Evolutionary conservation across 2,888 invertebrate genomes (phyloP), one percentile per base, ranked within the genome.

Genomic region (Oscheius sp.): DNA sequence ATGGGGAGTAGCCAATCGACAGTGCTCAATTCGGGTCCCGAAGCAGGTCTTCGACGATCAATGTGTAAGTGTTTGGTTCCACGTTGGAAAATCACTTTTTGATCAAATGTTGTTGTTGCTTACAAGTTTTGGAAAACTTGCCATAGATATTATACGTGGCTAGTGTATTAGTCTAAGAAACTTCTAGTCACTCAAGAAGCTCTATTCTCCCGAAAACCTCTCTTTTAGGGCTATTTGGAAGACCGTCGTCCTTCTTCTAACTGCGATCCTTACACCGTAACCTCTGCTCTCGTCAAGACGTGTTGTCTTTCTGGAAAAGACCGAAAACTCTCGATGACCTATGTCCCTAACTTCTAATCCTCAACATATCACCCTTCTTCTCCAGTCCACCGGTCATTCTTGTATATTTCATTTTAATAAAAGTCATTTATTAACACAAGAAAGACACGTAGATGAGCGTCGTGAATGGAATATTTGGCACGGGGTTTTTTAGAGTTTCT

Each of bases 11-110:
- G 80, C 80, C 30, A 77, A 79, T 44, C 63, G 81, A 24, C 94
- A 93, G 54, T 92, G 92, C 87, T 94, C 94, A 87, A 93, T 97
- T 87, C 91, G 97, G 77, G 95, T 96, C 87, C 95, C 95, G 5
- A 91, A 95, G 24, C 91, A 91, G 17, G 94, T 94, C 32, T 80
- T 71, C 57, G 78, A 76, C 47, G 78, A 80, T 67, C 72, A 78
- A 63, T 80, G 76, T 61, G 79, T 79, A 64, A 77, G 79, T 75
- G 49, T 22, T 32, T 5, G 12, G 8, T 30, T 28, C n/a, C n/a
- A n/a, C n/a, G n/a, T n/a, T n/a, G n/a, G n/a, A n/a, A n/a, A n/a
- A n/a, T n/a, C n/a, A n/a, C n/a, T n/a, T n/a, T n/a, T n/a, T n/a
- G n/a, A n/a, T n/a, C n/a, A n/a, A n/a, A n/a, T n/a, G n/a, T n/a